phyloP scores from a whole-genome alignment of 2,113 vertebrate genomes.

The Equus quagga region DNA sequence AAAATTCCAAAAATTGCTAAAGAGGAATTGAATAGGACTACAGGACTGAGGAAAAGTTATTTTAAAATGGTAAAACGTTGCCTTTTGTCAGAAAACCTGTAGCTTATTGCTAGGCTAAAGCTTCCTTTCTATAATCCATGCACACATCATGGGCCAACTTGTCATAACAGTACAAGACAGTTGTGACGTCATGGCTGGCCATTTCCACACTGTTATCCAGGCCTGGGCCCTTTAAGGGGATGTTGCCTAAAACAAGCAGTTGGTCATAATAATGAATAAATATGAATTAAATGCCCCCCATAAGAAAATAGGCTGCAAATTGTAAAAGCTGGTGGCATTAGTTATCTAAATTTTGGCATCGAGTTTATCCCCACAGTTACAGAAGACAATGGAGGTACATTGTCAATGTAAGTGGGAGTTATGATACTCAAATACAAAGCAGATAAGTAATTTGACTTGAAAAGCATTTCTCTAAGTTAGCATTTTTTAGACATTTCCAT shows the following conservation, averaged over 20 bases:
- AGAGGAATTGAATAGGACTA: not conserved
- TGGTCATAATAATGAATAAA: not conserved
- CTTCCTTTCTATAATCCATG: not conserved
- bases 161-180: not conserved
- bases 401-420: not conserved
- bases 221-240: not conserved
- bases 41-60: not conserved
- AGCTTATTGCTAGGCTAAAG: not conserved
- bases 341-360: not conserved
- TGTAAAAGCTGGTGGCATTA: not conserved
- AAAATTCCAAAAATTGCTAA: not conserved
- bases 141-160: not conserved
- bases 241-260: not conserved
- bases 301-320: not conserved
- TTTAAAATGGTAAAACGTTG: slow-evolving; percentile 9
- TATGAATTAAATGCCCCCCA: not conserved
- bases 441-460: slow-evolving; percentile 21
- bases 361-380: not conserved
- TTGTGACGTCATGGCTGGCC: not conserved
- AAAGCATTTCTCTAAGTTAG: slow-evolving; percentile 24
- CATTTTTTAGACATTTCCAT: not conserved
- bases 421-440: not conserved
- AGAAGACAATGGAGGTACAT: not conserved
- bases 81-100: not conserved
- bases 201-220: not conserved